phyloP scores from a whole-genome alignment of 1,140 invertebrate genomes.

The Conus betulinus region DNA sequence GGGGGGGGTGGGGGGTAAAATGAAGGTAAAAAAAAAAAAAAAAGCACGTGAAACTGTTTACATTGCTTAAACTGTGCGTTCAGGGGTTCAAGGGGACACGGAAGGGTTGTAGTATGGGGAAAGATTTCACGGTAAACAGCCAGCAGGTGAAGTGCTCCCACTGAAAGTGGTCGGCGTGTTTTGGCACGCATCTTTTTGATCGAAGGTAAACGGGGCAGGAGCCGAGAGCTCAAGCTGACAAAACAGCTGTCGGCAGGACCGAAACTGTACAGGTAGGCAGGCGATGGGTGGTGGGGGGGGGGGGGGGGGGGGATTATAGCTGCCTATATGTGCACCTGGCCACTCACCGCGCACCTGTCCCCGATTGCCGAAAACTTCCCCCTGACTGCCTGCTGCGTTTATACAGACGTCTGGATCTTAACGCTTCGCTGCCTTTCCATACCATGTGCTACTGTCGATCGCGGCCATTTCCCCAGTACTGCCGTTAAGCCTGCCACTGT shows the following conservation, averaged over 20 bases:
- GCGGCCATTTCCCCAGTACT: neutral
- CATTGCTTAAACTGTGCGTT: too few relatives aligned
- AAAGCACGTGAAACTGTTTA: too few relatives aligned
- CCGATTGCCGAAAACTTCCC: neutral
- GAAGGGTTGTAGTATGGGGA: neutral
- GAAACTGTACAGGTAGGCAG: neutral
- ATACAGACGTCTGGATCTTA: neutral
- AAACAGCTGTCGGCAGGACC: constrained; percentile 12
- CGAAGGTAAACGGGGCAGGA: neutral
- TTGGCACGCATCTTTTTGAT: neutral
- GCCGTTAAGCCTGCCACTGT: neutral
- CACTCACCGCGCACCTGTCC: constrained; percentile 21
- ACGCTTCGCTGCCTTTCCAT: neutral
- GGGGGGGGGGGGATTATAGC: neutral
- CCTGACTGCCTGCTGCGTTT: neutral
- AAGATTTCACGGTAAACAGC: neutral
- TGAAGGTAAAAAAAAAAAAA: too few relatives aligned
- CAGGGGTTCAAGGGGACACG: neutral
- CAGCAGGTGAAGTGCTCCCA: neutral
- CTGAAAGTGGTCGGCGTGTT: neutral
- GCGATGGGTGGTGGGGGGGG: neutral
- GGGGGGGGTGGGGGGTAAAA: too few relatives aligned
- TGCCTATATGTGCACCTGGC: constrained; percentile 16
- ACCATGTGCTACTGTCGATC: neutral
- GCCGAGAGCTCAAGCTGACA: neutral